A percentile compares a stretch with the other conserved stretches of the same genome.
Conservation (phyloP, 2,888 invertebrate species). For the Andricus curvator region DNA sequence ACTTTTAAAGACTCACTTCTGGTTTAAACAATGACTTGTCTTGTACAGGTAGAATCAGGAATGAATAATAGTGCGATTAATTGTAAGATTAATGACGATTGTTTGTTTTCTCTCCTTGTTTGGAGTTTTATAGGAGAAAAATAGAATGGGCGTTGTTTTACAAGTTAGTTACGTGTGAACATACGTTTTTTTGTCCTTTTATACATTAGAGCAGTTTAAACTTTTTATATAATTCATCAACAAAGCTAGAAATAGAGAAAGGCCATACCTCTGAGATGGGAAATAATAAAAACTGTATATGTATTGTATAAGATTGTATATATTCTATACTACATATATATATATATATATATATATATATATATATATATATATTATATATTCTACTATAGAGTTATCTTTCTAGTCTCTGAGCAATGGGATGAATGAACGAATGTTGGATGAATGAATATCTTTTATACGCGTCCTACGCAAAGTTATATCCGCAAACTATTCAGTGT, state of each 20-base stretch:
- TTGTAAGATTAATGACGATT: neutral
- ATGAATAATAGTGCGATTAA: constrained; percentile 2
- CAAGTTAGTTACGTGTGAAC: constrained; percentile 9
- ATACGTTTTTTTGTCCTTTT: neutral
- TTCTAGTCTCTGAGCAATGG: neutral
- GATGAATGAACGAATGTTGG: constrained; percentile 7
- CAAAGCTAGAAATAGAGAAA: neutral
- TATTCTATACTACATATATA: neutral
- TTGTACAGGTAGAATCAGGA: neutral
- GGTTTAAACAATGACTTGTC: constrained; percentile 28
- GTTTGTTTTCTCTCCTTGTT: constrained; percentile 26
- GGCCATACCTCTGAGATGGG: too few species aligned
- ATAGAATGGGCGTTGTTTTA: constrained; percentile 1
- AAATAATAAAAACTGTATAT: neutral
- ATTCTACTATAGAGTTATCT: neutral
- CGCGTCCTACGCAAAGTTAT: constrained; percentile 28
- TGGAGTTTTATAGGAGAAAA: neutral
- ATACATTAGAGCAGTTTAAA: neutral
- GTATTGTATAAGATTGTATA: neutral
- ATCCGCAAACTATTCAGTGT: constrained; percentile 32
- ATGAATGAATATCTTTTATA: constrained; percentile 29
- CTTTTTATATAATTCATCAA: neutral
- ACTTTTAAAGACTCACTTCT: neutral
- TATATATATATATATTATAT: neutral
- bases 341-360: too few species aligned